Conservation (phyloP, 2,888 invertebrate species). For the Tenthredo distinguenda region DNA sequence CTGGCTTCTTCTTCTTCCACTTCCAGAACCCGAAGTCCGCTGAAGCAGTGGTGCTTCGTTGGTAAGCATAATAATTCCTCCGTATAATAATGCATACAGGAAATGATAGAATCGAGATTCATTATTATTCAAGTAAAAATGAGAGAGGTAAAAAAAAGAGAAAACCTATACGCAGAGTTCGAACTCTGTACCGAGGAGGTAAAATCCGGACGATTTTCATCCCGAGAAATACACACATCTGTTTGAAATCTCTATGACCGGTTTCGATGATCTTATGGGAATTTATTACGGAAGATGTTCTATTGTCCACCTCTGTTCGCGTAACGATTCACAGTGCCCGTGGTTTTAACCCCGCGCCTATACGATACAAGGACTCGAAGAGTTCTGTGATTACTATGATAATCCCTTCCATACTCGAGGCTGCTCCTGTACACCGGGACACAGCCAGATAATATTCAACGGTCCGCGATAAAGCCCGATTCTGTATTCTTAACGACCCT, state of each 20-base stretch:
- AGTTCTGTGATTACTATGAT: conserved; percentile 71
- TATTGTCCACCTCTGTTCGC: conserved; percentile 51
- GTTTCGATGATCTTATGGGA: not conserved
- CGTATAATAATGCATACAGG: not conserved
- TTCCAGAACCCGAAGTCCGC: not conserved
- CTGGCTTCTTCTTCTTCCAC: not conserved
- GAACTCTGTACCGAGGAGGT: too few species aligned
- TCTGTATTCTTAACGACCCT: conserved; percentile 67
- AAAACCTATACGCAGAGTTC: too few species aligned
- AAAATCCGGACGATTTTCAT: too few species aligned
- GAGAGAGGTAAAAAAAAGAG: too few species aligned
- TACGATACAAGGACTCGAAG: conserved; percentile 65
- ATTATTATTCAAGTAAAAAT: not conserved
- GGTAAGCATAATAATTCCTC: not conserved
- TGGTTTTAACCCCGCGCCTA: conserved; percentile 55
- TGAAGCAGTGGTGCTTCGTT: conserved; percentile 62
- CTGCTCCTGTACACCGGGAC: conserved; percentile 18
- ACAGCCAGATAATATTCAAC: conserved; percentile 65
- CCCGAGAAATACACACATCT: not conserved
- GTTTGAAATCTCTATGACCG: not conserved
- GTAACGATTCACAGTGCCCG: conserved; percentile 45
- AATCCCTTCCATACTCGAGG: conserved; percentile 63
- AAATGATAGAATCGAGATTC: too few species aligned
- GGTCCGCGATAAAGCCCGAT: conserved; percentile 63
- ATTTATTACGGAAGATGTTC: not conserved